Conservation (phyloP, 2,888 invertebrate genomes). For the Toxonevra muliebris region DNA sequence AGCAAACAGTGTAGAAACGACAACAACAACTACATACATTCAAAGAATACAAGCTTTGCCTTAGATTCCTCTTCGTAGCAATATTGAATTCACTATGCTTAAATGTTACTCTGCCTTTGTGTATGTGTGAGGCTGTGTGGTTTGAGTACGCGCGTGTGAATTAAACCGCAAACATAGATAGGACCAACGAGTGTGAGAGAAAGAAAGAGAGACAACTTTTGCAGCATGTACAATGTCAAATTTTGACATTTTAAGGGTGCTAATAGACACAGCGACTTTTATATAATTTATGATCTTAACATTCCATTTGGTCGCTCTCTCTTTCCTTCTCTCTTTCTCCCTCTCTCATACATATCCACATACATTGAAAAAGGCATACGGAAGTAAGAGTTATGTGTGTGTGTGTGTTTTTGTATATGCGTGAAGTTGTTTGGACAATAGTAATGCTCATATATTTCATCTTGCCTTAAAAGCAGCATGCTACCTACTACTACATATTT, state of each 20-base stretch:
- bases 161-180: background rate
- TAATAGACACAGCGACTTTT: slow-evolving; percentile 38
- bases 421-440: too few species aligned
- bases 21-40: background rate
- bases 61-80: background rate
- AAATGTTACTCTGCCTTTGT: background rate
- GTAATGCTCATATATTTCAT: too few species aligned
- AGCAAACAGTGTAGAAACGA: background rate
- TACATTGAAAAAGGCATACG: too few species aligned
- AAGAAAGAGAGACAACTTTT: slow-evolving; percentile 30
- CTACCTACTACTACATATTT: too few species aligned
- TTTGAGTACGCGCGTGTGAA: background rate
- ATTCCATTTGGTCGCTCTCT: too few species aligned
- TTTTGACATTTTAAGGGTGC: slow-evolving; percentile 38
- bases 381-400: too few species aligned
- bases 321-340: too few species aligned
- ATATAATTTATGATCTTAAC: slow-evolving; percentile 30
- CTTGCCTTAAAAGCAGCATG: too few species aligned
- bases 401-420: too few species aligned
- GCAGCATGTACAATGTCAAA: slow-evolving; percentile 32
- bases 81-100: background rate
- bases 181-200: background rate
- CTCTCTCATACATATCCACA: too few species aligned
- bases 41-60: background rate
- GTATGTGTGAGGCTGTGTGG: slow-evolving; percentile 4